Evolutionary conservation across 2,797 vertebrate species (phyloP), one percentile per base, ranked within the genome.

Genomic region (Aulostomus chinensis): DNA sequence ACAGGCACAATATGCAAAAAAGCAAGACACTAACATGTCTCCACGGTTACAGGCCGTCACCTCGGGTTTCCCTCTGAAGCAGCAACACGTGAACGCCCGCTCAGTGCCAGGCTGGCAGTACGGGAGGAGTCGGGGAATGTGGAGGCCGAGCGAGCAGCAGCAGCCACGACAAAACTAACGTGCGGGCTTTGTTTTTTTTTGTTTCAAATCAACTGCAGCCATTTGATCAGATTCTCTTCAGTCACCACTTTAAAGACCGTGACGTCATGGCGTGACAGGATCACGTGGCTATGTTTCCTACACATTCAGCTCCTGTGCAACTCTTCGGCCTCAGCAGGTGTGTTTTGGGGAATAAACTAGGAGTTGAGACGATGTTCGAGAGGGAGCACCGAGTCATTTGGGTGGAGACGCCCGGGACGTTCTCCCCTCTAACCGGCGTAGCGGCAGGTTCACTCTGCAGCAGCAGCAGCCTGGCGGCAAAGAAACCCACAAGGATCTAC

Each of bases 1-100:
- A 75, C 47, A 74, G 76, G 68, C 58, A 78, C 61, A 70, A 62
- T 10, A 57, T 55, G 25, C 35, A 51, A 58, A 75, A 70, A n/a
- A n/a, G 46, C 33, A 46, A 41, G 9, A 55, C 36, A 29, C 17
- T 13, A 33, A 17, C 16, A 10, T 47, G 15, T 31, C 26, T 21
- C 49, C 15, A 9, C 39, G 21, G 31, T 51, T 1, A 9, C 26
- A 26, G 29, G 42, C 9, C 1, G 4, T 48, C 54, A 25, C 25
- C 11, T 11, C 36, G 25, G 29, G 15, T 21, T 25, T 16, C 46
- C 15, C 7, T 11, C 24, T 51, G 37, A 30, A 54, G 42, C 42
- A 47, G 37, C 24, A 9, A 16, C 29, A 25, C 25, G 12, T 16
- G 38, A 38, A 56, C 50, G 25, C 43, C 3, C 7, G 2, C 3